These are phyloP conservation scores for Rhegmatorhina hoffmannsi DNA, from an alignment of 2,113 vertebrate genomes.

Conservation along the genomic window DNA sequence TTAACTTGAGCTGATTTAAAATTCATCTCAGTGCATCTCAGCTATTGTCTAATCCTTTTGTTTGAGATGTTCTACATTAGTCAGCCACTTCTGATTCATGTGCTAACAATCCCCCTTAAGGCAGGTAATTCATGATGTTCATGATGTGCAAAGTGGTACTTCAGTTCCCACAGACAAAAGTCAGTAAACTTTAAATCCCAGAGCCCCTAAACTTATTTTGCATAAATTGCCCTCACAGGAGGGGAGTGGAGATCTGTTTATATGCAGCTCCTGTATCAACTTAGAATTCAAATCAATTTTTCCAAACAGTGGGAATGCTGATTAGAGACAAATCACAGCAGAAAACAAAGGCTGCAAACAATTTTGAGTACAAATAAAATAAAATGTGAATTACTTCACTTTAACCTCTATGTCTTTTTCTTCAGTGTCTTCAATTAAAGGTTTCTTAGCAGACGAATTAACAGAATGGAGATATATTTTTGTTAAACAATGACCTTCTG, in stretches of 20 bases:
- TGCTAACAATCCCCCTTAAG: slow-evolving; percentile 47
- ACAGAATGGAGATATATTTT: not conserved
- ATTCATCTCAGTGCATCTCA: not conserved
- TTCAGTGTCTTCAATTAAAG: not conserved
- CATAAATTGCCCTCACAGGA: slow-evolving; percentile 7
- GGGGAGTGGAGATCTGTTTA: slow-evolving; percentile 1
- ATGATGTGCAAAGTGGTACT: not conserved
- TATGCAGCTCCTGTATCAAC: not conserved
- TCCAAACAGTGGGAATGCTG: slow-evolving; percentile 13
- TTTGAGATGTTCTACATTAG: slow-evolving; percentile 32
- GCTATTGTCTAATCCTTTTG: slow-evolving; percentile 45
- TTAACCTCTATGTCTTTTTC: not conserved
- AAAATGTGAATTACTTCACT: not conserved
- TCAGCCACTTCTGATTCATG: slow-evolving; percentile 38
- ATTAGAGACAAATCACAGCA: slow-evolving; percentile 19
- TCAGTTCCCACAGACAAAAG: slow-evolving; percentile 18
- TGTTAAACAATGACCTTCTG: not conserved
- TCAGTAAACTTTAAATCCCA: slow-evolving; percentile 46
- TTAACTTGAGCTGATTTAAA: slow-evolving; percentile 31
- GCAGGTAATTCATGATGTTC: slow-evolving; percentile 36
- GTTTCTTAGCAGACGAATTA: not conserved
- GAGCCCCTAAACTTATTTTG: slow-evolving; percentile 36
- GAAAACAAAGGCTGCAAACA: not conserved
- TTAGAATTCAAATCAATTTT: slow-evolving; percentile 20
- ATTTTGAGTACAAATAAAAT: not conserved